Evolutionary conservation across 2,113 vertebrate genomes (phyloP).

Genomic region (Cygnus atratus): DNA sequence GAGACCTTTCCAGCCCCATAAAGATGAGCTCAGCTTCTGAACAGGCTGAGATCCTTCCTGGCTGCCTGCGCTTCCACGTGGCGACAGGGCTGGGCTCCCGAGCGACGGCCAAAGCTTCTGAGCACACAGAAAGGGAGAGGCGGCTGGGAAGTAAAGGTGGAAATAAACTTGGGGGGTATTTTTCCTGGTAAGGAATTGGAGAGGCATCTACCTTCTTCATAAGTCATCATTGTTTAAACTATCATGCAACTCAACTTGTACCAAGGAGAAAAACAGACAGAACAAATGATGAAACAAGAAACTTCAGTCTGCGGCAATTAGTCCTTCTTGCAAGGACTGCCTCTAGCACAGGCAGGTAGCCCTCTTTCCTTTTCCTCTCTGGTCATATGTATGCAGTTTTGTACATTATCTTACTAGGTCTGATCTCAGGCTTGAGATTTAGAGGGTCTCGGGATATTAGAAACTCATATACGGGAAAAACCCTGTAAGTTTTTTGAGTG

Average conservation of each 20-base stretch:
- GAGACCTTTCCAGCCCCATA: constrained; percentile 1
- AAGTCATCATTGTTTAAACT: background rate
- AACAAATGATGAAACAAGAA: background rate
- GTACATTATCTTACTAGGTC: background rate
- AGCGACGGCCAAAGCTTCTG: background rate
- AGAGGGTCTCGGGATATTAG: background rate
- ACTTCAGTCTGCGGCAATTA: background rate
- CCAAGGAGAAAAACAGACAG: background rate
- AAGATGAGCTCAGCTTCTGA: background rate
- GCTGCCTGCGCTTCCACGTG: background rate
- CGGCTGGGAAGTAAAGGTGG: background rate
- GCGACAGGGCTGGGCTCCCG: background rate
- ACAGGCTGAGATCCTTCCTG: background rate
- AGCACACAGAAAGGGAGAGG: background rate
- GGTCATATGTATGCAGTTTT: background rate
- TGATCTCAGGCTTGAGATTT: background rate
- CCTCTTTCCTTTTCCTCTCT: background rate
- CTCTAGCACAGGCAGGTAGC: background rate
- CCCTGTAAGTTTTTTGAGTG: background rate
- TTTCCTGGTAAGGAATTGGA: background rate
- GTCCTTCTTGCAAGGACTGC: background rate
- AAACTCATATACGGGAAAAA: background rate
- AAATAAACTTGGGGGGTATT: background rate
- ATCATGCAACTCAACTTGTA: background rate
- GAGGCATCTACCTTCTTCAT: background rate